Evolutionary conservation across 2,113 vertebrate genomes (phyloP).

Genomic region (Ochotona princeps): DNA sequence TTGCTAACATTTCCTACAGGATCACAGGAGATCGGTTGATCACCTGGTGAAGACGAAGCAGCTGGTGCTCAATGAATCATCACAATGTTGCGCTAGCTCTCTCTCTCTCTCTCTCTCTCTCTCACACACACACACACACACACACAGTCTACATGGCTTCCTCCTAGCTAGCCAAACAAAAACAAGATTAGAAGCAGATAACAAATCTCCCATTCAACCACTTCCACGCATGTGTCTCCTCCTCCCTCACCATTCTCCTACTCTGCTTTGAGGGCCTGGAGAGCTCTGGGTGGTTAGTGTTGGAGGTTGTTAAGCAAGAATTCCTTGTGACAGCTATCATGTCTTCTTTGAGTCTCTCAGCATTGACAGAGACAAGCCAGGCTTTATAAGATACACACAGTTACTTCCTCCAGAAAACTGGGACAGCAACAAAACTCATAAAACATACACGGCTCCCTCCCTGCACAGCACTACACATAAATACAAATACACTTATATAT

Average conservation of each 20-base stretch:
- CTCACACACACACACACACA: background rate
- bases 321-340: slow-evolving; percentile 19
- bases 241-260: background rate
- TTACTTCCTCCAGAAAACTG: slow-evolving; percentile 33
- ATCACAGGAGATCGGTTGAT: background rate
- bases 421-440: background rate
- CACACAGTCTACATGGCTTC: background rate
- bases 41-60: background rate
- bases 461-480: background rate
- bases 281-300: background rate
- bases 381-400: slow-evolving; percentile 46
- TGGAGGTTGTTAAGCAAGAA: background rate
- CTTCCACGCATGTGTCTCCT: background rate
- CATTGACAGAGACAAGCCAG: slow-evolving; percentile 40
- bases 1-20: background rate
- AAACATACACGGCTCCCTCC: background rate
- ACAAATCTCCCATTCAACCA: background rate
- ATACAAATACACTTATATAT: background rate
- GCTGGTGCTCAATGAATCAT: background rate
- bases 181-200: background rate
- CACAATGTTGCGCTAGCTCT: background rate
- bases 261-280: background rate
- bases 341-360: slow-evolving; percentile 49
- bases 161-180: background rate
- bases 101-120: background rate